phyloP scores from a whole-genome alignment of 37 sponge, comb jelly and placozoan species.

The Eunapius fragilis region DNA sequence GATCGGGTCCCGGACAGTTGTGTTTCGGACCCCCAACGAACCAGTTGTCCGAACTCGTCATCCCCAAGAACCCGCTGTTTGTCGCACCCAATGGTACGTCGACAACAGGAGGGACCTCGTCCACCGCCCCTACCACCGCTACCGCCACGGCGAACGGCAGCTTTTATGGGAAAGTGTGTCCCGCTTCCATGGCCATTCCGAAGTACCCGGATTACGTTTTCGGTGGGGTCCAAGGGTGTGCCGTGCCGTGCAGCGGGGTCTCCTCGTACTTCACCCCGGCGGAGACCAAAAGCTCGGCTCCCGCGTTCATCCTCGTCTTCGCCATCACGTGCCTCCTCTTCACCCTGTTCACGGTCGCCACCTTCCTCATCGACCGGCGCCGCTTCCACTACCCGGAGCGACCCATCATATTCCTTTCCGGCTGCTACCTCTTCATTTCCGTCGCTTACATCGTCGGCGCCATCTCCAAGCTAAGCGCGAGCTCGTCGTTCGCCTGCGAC shows the following conservation, averaged over 20 bases:
- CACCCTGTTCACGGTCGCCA: slow-evolving; percentile 83
- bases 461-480: slow-evolving; percentile 49
- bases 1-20: too few species aligned
- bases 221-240: slow-evolving; percentile 50
- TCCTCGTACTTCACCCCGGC: slow-evolving; percentile 42
- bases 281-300: slow-evolving; percentile 48
- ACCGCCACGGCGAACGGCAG: neutral
- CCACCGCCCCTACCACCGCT: neutral
- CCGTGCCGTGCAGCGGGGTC: slow-evolving; percentile 33
- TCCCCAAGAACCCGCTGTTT: neutral
- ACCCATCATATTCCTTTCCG: slow-evolving; percentile 85
- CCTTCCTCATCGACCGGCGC: slow-evolving; percentile 82
- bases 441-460: slow-evolving; percentile 78
- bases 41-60: neutral
- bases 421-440: slow-evolving; percentile 83
- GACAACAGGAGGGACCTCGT: too few species aligned
- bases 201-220: slow-evolving; percentile 35
- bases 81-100: neutral
- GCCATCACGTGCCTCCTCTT: slow-evolving; percentile 72
- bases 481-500: slow-evolving; percentile 56
- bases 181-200: neutral
- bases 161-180: neutral
- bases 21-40: neutral
- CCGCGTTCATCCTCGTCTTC: slow-evolving; percentile 66
- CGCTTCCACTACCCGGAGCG: slow-evolving; percentile 93